phyloP scores from a whole-genome alignment of 2,113 vertebrate genomes.

The Oostethus manadensis region DNA sequence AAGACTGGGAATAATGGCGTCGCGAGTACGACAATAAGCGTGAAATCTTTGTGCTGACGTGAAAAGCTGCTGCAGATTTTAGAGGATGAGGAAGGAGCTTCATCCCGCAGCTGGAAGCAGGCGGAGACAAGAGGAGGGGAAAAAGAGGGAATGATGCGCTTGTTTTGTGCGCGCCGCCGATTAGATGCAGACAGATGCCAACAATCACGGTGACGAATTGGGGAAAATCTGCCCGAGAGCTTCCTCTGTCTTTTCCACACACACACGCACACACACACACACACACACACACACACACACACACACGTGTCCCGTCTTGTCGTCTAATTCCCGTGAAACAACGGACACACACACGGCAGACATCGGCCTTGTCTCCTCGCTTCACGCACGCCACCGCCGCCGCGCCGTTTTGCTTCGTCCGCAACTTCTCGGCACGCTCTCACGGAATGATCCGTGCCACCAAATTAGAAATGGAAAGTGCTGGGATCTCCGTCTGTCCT shows the following conservation, averaged over 20 bases:
- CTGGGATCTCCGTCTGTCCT: too few relatives aligned
- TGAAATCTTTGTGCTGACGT: background rate
- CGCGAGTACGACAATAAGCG: background rate
- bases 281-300: background rate
- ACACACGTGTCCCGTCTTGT: slow-evolving; percentile 1
- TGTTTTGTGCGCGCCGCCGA: slow-evolving; percentile 45
- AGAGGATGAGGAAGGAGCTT: background rate
- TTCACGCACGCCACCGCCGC: background rate
- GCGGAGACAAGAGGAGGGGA: background rate
- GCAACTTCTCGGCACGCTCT: background rate
- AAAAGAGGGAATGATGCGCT: slow-evolving; percentile 18
- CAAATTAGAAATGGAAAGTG: background rate
- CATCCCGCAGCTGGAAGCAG: background rate
- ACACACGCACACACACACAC: slow-evolving; percentile 7
- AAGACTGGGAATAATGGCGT: too few relatives aligned
- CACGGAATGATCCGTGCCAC: background rate
- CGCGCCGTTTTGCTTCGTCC: background rate
- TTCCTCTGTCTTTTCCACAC: slow-evolving; percentile 13
- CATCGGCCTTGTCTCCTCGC: background rate
- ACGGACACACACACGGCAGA: slow-evolving; percentile 3
- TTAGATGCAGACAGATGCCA: slow-evolving; percentile 54
- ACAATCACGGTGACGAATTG: slow-evolving; percentile 53
- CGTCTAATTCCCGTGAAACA: slow-evolving; percentile 15
- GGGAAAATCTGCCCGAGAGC: slow-evolving; percentile 36
- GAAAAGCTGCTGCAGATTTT: background rate